Percentiles rank a stretch among this genome's conserved stretches.
Conservation (phyloP, 2,113 vertebrate species). For the Hipposideros armiger region DNA sequence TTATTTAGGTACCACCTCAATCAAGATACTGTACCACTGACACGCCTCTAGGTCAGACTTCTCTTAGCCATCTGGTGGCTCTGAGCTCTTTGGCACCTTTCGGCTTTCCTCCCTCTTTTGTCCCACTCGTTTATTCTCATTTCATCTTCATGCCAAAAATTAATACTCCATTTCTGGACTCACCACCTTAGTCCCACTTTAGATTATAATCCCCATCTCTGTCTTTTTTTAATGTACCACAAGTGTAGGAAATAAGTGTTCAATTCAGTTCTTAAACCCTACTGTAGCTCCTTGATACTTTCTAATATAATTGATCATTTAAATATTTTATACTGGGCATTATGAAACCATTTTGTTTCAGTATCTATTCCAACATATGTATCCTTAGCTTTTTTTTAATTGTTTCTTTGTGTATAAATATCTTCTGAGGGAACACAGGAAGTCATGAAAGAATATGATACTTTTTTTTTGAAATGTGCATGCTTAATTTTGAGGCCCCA, state of each 20-base stretch:
- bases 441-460: not conserved
- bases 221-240: not conserved
- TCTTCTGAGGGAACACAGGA: not conserved
- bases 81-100: not conserved
- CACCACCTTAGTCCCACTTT: not conserved
- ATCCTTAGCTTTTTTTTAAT: not conserved
- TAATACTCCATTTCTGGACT: not conserved
- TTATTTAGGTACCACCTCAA: not conserved
- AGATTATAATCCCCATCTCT: not conserved
- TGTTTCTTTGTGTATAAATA: not conserved
- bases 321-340: not conserved
- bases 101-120: not conserved
- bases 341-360: not conserved
- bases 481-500: conserved; percentile 1
- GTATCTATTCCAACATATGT: not conserved
- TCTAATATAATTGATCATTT: not conserved
- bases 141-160: not conserved
- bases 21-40: not conserved
- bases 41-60: not conserved
- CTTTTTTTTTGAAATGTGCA: not conserved
- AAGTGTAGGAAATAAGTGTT: not conserved
- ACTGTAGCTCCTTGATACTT: not conserved
- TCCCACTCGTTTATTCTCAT: not conserved
- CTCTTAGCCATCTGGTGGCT: not conserved
- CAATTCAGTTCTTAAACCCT: not conserved